Conservation (phyloP, 1,140 invertebrate species). For the Ceratosolen fusciceps region DNA sequence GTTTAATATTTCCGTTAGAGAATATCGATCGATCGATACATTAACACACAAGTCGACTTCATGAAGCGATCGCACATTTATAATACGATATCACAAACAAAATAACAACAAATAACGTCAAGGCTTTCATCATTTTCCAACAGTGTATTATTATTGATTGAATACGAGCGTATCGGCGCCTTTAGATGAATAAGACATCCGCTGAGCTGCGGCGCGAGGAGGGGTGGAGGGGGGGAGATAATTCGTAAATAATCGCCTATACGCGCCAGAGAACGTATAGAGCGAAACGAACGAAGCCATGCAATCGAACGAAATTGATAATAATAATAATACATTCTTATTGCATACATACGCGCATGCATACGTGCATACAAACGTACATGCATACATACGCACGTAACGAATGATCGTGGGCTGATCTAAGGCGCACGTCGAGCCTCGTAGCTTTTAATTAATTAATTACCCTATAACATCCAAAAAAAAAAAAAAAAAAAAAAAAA, state of each 20-base stretch:
- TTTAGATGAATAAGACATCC: too few species aligned
- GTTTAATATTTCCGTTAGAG: conserved; percentile 2
- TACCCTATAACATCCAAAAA: conserved; percentile 11
- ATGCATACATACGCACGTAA: background rate
- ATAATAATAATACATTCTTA: too few species aligned
- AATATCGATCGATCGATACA: background rate
- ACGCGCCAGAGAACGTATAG: too few species aligned
- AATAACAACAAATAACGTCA: conserved; percentile 21
- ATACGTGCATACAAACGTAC: background rate
- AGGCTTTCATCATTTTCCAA: conserved; percentile 47
- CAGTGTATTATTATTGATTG: conserved; percentile 47
- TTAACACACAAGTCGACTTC: background rate
- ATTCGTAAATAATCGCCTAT: too few species aligned
- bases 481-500: too few species aligned
- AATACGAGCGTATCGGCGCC: too few species aligned
- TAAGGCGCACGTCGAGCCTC: conserved; percentile 24
- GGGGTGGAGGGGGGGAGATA: too few species aligned
- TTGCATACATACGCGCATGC: too few species aligned
- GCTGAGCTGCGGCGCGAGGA: too few species aligned
- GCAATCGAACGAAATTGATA: too few species aligned
- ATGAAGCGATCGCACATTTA: background rate
- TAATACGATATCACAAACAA: background rate
- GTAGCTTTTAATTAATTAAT: conserved; percentile 33
- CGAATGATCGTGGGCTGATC: too few species aligned
- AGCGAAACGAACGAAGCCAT: too few species aligned